phyloP scores from a whole-genome alignment of 2,797 vertebrate genomes.

The Sebastes iracundus region DNA sequence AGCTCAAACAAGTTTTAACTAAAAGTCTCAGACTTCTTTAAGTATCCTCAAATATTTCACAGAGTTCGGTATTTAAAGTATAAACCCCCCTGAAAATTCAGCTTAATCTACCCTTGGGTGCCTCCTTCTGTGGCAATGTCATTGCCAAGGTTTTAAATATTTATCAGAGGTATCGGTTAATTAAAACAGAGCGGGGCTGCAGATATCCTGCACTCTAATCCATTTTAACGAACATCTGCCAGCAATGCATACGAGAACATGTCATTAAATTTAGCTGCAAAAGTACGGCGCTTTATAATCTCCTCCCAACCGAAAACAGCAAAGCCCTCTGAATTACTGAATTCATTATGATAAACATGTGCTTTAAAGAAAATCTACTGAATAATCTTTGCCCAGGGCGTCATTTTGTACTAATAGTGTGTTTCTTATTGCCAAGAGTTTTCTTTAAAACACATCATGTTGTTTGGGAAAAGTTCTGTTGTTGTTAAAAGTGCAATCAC shows the following conservation, averaged over 20 bases:
- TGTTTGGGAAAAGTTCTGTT: constrained; percentile 4
- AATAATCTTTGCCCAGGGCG: constrained; percentile 33
- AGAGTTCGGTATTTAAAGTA: constrained; percentile 40
- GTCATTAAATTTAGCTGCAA: constrained; percentile 71
- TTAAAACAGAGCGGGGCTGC: constrained; percentile 83
- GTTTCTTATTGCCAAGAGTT: neutral
- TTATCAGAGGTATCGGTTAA: constrained; percentile 86
- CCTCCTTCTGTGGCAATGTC: constrained; percentile 79
- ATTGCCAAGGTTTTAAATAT: constrained; percentile 82
- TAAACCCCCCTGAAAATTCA: constrained; percentile 21
- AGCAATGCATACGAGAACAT: constrained; percentile 62
- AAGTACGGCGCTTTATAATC: constrained; percentile 55
- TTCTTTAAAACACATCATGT: constrained; percentile 1
- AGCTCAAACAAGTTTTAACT: neutral
- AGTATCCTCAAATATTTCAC: constrained; percentile 28
- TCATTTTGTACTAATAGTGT: constrained; percentile 18
- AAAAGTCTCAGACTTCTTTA: neutral
- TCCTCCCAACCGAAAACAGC: constrained; percentile 46
- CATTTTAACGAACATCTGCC: constrained; percentile 81
- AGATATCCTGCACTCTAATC: constrained; percentile 81
- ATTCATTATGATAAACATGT: constrained; percentile 37
- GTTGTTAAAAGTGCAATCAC: constrained; percentile 13
- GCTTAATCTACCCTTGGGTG: constrained; percentile 58
- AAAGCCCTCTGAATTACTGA: constrained; percentile 21
- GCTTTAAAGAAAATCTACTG: constrained; percentile 21